These are phyloP conservation scores for Drosophila mimica DNA, from an alignment of 2,888 invertebrate genomes.

Conservation along the genomic window DNA sequence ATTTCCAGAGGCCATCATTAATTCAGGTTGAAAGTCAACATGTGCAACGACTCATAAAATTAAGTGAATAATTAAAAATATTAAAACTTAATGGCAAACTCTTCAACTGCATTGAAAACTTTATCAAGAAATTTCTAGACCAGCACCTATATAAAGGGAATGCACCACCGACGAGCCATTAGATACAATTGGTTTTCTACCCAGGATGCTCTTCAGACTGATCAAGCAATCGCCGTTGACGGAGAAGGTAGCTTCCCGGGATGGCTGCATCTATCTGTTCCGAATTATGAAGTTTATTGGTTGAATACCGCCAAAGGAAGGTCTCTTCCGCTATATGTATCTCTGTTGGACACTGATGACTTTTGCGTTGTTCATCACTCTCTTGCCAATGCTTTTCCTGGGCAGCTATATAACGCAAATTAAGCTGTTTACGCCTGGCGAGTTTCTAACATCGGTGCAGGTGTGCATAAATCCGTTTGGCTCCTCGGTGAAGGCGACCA, in stretches of 20 bases:
- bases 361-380: conserved; percentile 42
- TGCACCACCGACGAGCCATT: neutral
- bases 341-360: conserved; percentile 48
- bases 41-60: neutral
- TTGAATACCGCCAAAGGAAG: conserved; percentile 58
- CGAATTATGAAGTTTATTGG: conserved; percentile 61
- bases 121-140: conserved; percentile 13
- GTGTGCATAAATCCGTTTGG: conserved; percentile 70
- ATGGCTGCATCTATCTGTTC: conserved; percentile 66
- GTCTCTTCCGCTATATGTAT: conserved; percentile 51
- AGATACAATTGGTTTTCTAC: neutral
- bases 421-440: conserved; percentile 61
- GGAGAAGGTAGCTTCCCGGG: conserved; percentile 41
- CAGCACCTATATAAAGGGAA: conserved; percentile 48
- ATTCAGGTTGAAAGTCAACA: neutral
- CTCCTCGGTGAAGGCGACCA: conserved; percentile 62
- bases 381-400: conserved; percentile 64
- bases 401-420: conserved; percentile 62
- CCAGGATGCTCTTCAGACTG: conserved; percentile 58
- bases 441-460: conserved; percentile 75
- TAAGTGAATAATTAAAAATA: conserved; percentile 59
- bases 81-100: conserved; percentile 53
- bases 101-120: conserved; percentile 56
- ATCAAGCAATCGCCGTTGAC: conserved; percentile 54
- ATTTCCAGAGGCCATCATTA: neutral